phyloP scores from a whole-genome alignment of 92 coral and sea anemone genomes.

The Porites cylindrica region DNA sequence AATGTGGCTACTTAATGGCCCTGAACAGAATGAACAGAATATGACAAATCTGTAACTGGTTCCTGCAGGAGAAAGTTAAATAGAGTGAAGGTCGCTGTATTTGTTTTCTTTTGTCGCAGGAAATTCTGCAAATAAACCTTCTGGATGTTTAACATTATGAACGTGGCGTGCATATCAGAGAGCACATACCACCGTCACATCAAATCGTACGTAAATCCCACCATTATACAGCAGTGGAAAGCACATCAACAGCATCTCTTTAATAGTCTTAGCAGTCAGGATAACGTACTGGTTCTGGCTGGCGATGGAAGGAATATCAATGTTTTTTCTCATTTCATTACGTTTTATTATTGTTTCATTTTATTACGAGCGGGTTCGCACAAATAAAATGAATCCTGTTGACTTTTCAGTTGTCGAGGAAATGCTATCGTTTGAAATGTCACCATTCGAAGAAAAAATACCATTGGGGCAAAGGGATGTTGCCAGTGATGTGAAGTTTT shows the following conservation, averaged over 20 bases:
- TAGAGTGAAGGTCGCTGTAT: too few relatives aligned
- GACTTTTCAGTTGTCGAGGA: too few relatives aligned
- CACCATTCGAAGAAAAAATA: too few relatives aligned
- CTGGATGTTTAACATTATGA: conserved; percentile 26
- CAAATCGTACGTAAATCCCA: conserved; percentile 14
- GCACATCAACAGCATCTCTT: conserved; percentile 33
- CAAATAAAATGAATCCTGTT: too few relatives aligned
- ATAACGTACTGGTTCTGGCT: conserved; percentile 16
- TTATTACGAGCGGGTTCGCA: too few relatives aligned
- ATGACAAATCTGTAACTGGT: background rate
- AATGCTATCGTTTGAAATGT: too few relatives aligned
- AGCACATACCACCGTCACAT: conserved; percentile 40
- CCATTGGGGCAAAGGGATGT: too few relatives aligned
- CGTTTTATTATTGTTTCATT: too few relatives aligned
- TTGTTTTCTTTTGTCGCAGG: conserved; percentile 7
- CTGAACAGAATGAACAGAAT: background rate
- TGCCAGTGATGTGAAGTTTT: too few relatives aligned
- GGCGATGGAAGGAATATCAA: conserved; percentile 49
- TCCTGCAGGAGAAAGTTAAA: background rate
- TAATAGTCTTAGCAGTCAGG: background rate
- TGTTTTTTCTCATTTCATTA: too few relatives aligned
- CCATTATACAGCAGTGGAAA: conserved; percentile 49
- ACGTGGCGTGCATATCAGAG: conserved; percentile 33
- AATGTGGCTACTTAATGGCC: background rate
- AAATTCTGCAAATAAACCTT: background rate